Base-by-base conservation (phyloP, 1,140 invertebrate genomes). In the Oppia nitens region DNA sequence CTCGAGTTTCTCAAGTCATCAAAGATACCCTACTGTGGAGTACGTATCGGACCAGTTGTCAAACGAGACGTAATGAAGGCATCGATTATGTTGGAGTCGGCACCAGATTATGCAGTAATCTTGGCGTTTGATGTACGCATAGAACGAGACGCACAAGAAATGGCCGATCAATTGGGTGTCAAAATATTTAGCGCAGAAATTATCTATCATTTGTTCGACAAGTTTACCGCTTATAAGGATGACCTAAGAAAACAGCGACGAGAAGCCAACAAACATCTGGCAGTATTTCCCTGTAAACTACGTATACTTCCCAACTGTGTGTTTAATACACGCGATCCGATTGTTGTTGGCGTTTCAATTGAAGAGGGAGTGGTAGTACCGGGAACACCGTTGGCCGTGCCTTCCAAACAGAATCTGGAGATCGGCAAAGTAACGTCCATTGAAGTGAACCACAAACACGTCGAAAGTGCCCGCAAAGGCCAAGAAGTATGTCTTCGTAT, bases 51-150 rank as follows among this genome's bases (percentile, higher is more conserved):
- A 12, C 95, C 96, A 23, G 95, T 99, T 27, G 95, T 98, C 51
- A 98, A 96, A 71, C 91, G 90, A 68, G 96, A 99, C 73, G 92
- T 99, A 1, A 98, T 98, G 88, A 97, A 93, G 73, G 94, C 94
- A 1, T 97, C 94, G 4, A 89, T 89, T 56, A 99, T 99, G 96
- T 72, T 98, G 74, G 94, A 98, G 72, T 92, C 97, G 72, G 92
- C 97, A 68, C 82, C 83, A 51, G 92, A 97, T 71, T 96, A 85
- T 74, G 94, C 96, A 25, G 89, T 90, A 27, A 98, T 99, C 70
- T 78, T 99, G 60, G 96, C 96, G 0, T 99, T 99, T 72, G 95
- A 99, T 75, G 95, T 99, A 1, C 96, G 95, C 75, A 83, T 99
- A 27, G 95, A 99, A 70, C 78, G 84, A 57, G 96, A 98, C 68